These are phyloP conservation scores for Prinia subflava DNA, from an alignment of 2,113 vertebrate species.

Conservation along the genomic window DNA sequence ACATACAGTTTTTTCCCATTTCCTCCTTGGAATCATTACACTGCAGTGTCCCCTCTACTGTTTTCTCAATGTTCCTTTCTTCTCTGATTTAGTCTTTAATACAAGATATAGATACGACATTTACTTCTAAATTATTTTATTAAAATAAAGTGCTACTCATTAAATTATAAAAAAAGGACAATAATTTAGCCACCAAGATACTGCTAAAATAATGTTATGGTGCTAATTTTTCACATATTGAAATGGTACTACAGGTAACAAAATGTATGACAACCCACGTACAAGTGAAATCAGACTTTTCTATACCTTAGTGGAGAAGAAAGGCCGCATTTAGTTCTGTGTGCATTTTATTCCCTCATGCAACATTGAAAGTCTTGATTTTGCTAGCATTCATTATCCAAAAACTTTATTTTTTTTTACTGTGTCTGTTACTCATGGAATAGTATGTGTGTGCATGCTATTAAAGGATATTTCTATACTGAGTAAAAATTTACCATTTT, in stretches of 20 bases:
- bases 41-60: neutral
- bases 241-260: neutral
- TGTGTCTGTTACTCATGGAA: neutral
- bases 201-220: neutral
- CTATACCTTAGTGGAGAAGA: neutral
- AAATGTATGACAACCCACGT: neutral
- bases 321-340: fast-evolving
- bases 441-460: fast-evolving
- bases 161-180: neutral
- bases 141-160: neutral
- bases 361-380: neutral
- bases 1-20: neutral
- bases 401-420: neutral
- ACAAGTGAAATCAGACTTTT: neutral
- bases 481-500: neutral
- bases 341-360: neutral
- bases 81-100: neutral
- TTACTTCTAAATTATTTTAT: neutral
- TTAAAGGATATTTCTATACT: neutral
- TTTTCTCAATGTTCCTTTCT: neutral
- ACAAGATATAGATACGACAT: neutral
- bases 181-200: neutral
- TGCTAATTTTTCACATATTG: neutral
- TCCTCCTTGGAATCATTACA: neutral
- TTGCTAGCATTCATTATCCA: neutral